These are phyloP conservation scores for Caradrina clavipalpis DNA, from an alignment of 2,888 invertebrate species.

Conservation along the genomic window DNA sequence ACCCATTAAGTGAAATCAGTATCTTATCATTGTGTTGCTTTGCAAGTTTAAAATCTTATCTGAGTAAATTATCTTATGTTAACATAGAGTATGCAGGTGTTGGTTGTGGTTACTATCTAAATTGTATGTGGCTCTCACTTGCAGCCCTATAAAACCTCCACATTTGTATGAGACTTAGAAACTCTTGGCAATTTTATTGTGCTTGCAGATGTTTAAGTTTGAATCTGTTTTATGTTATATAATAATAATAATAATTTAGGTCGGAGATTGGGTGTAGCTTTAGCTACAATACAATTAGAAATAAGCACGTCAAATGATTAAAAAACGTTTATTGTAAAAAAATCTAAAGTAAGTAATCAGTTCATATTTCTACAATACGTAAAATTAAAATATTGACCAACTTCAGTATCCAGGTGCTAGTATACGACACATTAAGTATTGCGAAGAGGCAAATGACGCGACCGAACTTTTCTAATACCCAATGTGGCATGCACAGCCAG, in stretches of 20 bases:
- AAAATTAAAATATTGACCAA: slow-evolving; percentile 37
- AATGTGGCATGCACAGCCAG: too few relatives aligned
- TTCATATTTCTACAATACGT: slow-evolving; percentile 43
- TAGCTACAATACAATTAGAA: neutral
- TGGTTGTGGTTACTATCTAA: neutral
- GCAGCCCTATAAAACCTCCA: neutral
- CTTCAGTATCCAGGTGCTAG: neutral
- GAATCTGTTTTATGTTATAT: too few relatives aligned
- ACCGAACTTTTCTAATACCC: too few relatives aligned
- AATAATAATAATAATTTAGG: too few relatives aligned
- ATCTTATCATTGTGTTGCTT: slow-evolving; percentile 4
- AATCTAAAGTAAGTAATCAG: slow-evolving; percentile 35
- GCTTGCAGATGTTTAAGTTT: too few relatives aligned
- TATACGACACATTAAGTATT: slow-evolving; percentile 1
- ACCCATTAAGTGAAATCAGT: neutral
- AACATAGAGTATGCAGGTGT: neutral
- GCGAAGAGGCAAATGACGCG: too few relatives aligned
- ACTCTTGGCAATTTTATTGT: too few relatives aligned
- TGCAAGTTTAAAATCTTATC: slow-evolving; percentile 22
- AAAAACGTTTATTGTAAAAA: slow-evolving; percentile 51
- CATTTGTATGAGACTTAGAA: too few relatives aligned
- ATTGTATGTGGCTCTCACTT: neutral
- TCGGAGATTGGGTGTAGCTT: neutral
- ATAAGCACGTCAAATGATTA: neutral
- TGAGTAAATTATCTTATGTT: neutral